Evolutionary conservation across 2,113 vertebrate genomes (phyloP).

Genomic region (Tragulus kanchil): DNA sequence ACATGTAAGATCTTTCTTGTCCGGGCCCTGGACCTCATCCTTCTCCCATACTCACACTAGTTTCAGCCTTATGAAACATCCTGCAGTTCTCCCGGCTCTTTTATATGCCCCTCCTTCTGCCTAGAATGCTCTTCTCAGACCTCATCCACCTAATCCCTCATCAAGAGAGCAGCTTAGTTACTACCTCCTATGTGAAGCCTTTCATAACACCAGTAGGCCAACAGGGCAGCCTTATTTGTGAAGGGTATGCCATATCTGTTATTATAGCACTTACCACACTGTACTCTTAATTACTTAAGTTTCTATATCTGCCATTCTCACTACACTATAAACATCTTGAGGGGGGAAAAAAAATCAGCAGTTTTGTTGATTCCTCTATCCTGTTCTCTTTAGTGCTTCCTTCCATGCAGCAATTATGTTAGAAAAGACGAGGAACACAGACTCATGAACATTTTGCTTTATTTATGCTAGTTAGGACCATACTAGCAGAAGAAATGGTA

Average conservation of each 20-base stretch:
- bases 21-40: background rate
- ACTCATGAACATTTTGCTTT: background rate
- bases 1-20: background rate
- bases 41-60: background rate
- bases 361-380: background rate
- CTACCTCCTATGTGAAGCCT: background rate
- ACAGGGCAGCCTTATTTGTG: background rate
- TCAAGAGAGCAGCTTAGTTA: background rate
- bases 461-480: background rate
- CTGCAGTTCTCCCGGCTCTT: background rate
- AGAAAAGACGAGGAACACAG: background rate
- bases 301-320: background rate
- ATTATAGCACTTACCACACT: background rate
- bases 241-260: background rate
- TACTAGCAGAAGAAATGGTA: background rate
- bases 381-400: background rate
- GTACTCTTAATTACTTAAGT: background rate
- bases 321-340: background rate
- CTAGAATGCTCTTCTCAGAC: background rate
- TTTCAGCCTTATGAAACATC: slow-evolving; percentile 1
- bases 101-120: background rate
- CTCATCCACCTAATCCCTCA: background rate
- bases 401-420: background rate
- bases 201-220: background rate
- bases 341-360: background rate